These are phyloP conservation scores for Arothron firmamentum DNA, from an alignment of 2,113 vertebrate genomes.

Conservation along the genomic window DNA sequence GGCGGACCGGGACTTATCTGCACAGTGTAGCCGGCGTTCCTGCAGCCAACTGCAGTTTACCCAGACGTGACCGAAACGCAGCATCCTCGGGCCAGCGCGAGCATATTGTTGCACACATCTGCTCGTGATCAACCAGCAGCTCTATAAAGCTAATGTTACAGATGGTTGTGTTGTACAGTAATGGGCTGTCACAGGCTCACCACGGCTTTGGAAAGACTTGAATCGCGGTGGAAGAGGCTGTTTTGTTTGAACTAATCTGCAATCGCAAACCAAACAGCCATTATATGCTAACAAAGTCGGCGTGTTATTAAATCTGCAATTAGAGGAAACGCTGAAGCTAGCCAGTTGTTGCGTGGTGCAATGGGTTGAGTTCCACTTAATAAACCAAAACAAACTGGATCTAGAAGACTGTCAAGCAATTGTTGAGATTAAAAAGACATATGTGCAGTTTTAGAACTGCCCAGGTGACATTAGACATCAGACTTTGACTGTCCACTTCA, in stretches of 20 bases:
- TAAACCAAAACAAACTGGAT: too few relatives aligned
- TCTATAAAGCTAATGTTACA: constrained; percentile 59
- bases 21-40: constrained; percentile 16
- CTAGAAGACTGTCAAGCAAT: not conserved
- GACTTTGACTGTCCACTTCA: not conserved
- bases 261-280: constrained; percentile 11
- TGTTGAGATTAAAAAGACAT: not conserved
- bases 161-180: constrained; percentile 58
- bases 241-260: constrained; percentile 42
- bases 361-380: not conserved
- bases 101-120: constrained; percentile 59
- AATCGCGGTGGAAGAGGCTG: constrained; percentile 35
- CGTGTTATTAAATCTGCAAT: constrained; percentile 6
- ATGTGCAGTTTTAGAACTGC: not conserved
- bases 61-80: constrained; percentile 35
- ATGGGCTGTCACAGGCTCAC: constrained; percentile 48
- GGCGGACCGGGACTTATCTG: constrained; percentile 42
- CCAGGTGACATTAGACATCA: not conserved
- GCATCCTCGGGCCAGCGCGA: constrained; percentile 39
- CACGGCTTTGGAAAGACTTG: constrained; percentile 28
- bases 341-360: not conserved
- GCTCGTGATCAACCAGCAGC: constrained; percentile 39
- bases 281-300: constrained; percentile 32
- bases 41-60: constrained; percentile 29
- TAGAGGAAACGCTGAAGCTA: constrained; percentile 6